Percentiles rank a stretch among this genome's conserved stretches.
Conservation (phyloP, 2,797 vertebrate species). For the Oreochromis mossambicus region DNA sequence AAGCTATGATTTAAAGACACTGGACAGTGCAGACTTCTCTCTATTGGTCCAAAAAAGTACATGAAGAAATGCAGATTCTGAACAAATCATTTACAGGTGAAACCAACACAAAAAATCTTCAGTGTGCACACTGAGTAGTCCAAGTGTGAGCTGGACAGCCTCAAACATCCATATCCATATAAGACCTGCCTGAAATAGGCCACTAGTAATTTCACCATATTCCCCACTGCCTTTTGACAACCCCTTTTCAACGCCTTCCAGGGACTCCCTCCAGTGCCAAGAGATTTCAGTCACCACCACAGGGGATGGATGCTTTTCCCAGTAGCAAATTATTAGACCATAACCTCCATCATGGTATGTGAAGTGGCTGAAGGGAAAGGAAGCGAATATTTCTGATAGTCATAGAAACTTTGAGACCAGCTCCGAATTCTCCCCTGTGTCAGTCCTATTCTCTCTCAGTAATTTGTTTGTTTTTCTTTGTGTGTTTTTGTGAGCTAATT, state of each 20-base stretch:
- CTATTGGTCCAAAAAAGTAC: neutral
- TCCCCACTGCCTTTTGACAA: slow-evolving; percentile 24
- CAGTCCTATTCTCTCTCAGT: slow-evolving; percentile 10
- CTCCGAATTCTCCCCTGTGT: slow-evolving; percentile 6
- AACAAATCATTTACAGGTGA: neutral
- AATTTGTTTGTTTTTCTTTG: slow-evolving; percentile 35
- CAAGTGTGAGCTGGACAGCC: slow-evolving; percentile 1
- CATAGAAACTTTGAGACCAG: slow-evolving; percentile 20
- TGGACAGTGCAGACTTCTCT: neutral
- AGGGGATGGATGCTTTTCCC: slow-evolving; percentile 31
- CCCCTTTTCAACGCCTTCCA: slow-evolving; percentile 26
- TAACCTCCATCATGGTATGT: slow-evolving; percentile 44
- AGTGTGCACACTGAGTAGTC: neutral
- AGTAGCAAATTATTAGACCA: slow-evolving; percentile 48
- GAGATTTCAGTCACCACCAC: slow-evolving; percentile 47
- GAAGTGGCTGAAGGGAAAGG: slow-evolving; percentile 30
- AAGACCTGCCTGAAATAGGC: slow-evolving; percentile 16
- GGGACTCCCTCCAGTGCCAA: slow-evolving; percentile 13
- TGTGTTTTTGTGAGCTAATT: slow-evolving; percentile 19
- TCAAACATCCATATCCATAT: slow-evolving; percentile 7
- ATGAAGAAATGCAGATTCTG: neutral
- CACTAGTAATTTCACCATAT: slow-evolving; percentile 27
- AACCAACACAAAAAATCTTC: neutral
- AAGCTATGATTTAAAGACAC: neutral
- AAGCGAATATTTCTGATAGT: slow-evolving; percentile 43